Conservation (phyloP, 2,797 vertebrate species). For the Hipposideros larvatus region DNA sequence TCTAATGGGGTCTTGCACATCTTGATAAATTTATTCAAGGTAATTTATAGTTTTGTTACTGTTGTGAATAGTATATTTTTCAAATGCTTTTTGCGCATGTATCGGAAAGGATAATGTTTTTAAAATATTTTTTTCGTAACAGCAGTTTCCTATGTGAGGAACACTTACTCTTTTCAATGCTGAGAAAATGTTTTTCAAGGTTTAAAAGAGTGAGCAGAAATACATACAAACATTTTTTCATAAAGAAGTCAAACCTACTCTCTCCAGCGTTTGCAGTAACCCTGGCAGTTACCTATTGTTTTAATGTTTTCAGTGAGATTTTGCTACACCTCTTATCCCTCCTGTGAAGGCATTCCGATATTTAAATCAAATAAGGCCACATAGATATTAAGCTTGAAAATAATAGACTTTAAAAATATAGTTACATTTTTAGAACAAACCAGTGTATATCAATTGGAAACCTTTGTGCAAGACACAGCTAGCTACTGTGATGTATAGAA, state of each 20-base stretch:
- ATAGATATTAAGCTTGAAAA: not conserved
- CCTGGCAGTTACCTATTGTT: not conserved
- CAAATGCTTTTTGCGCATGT: not conserved
- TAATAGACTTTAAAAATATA: not conserved
- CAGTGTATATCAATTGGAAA: conserved; percentile 16
- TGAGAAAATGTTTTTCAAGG: not conserved
- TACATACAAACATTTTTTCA: not conserved
- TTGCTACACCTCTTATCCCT: not conserved
- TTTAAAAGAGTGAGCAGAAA: not conserved
- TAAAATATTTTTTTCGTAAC: not conserved
- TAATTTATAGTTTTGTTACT: conserved; percentile 19
- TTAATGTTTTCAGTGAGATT: not conserved
- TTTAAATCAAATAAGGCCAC: conserved; percentile 5
- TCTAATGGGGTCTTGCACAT: not conserved
- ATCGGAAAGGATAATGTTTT: not conserved
- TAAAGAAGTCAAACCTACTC: not conserved
- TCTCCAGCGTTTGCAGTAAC: not conserved
- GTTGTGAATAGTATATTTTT: not conserved
- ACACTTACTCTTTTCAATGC: not conserved
- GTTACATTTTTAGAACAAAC: not conserved
- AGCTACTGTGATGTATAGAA: not conserved
- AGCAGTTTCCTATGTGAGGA: not conserved
- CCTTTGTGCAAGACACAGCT: not conserved
- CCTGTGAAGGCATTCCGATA: not conserved
- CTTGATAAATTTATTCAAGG: not conserved